Percentiles rank a stretch among this genome's conserved stretches.
These are phyloP conservation scores for Sapayoa aenigma DNA, from an alignment of 2,113 vertebrate species.

Conservation along the genomic window DNA sequence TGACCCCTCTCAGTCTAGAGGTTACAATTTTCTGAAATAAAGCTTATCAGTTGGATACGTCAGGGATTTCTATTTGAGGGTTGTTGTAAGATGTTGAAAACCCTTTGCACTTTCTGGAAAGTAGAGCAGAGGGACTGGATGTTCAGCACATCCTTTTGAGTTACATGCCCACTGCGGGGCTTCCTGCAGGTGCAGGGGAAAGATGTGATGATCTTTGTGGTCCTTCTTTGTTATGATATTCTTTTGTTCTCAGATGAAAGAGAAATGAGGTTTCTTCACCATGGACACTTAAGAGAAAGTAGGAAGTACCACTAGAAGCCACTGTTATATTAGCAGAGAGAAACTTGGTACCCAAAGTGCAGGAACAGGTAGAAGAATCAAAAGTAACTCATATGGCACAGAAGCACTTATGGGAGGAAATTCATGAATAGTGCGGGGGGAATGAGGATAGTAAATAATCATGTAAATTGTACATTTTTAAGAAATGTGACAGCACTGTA, in stretches of 20 bases:
- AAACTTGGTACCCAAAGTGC: background rate
- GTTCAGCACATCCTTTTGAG: background rate
- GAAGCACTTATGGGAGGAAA: background rate
- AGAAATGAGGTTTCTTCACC: background rate
- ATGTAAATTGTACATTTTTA: background rate
- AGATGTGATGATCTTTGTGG: background rate
- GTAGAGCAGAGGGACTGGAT: background rate
- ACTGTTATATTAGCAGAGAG: background rate
- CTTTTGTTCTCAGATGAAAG: background rate
- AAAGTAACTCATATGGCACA: background rate
- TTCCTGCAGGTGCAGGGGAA: background rate
- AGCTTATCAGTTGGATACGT: background rate
- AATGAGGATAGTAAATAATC: background rate
- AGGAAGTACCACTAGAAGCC: background rate
- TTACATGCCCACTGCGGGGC: background rate
- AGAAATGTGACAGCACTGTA: background rate
- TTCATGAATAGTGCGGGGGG: background rate
- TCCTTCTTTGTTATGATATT: background rate
- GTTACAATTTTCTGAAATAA: background rate
- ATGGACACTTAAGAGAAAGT: background rate
- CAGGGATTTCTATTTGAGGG: background rate
- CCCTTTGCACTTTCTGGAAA: background rate
- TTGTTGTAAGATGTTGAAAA: background rate
- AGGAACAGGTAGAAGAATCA: background rate
- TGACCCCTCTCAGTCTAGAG: background rate